These are phyloP conservation scores for Glaucidium brasilianum DNA, from an alignment of 2,113 vertebrate genomes.

Conservation along the genomic window DNA sequence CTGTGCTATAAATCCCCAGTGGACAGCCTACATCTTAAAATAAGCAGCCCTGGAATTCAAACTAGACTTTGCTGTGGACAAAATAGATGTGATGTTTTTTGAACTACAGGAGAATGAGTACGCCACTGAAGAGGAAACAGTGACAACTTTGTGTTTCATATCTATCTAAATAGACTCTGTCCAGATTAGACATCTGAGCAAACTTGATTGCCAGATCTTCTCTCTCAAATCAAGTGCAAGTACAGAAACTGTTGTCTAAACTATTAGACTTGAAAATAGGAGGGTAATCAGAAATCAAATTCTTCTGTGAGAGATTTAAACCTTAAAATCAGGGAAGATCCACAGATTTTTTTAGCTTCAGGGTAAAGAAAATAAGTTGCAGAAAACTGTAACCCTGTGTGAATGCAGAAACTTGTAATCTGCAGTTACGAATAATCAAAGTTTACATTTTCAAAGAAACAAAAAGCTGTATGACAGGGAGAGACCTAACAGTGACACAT, in stretches of 20 bases:
- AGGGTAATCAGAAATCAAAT: neutral
- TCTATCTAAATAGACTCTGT: neutral
- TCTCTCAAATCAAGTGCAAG: neutral
- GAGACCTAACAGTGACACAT: neutral
- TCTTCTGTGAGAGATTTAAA: neutral
- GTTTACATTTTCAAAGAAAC: neutral
- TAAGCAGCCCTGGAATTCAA: conserved; percentile 55
- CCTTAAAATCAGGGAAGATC: neutral
- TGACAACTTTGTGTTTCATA: neutral
- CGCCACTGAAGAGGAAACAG: neutral
- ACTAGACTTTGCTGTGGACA: neutral
- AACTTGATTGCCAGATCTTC: neutral
- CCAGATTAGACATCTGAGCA: neutral
- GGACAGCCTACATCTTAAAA: conserved; percentile 33
- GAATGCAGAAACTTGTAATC: neutral
- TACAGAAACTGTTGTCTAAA: neutral
- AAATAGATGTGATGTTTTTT: conserved; percentile 24
- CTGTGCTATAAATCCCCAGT: neutral
- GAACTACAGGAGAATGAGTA: neutral
- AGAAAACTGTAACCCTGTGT: neutral
- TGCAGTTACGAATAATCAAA: neutral
- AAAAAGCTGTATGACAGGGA: neutral
- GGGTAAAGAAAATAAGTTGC: neutral
- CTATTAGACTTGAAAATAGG: neutral
- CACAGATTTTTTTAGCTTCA: neutral